Conservation (phyloP, 2,888 invertebrate genomes). For the Lissocephala sabroskyi region DNA sequence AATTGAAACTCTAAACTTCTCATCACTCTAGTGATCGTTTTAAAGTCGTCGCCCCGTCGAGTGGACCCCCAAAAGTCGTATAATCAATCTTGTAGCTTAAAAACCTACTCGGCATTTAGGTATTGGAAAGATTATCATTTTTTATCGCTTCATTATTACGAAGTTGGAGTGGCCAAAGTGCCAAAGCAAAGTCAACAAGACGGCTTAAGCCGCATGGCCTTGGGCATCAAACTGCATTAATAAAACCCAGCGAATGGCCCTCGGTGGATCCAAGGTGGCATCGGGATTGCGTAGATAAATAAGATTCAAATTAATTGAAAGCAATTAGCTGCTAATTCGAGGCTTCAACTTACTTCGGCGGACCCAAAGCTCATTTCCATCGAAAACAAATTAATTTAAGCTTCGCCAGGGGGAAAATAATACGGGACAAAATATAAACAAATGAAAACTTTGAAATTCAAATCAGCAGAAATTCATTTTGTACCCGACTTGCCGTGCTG, state of each 20-base stretch:
- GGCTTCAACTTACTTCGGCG: conserved; percentile 32
- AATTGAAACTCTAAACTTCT: too few relatives aligned
- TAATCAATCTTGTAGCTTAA: too few relatives aligned
- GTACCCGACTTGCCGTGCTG: conserved; percentile 30
- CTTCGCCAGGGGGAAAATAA: conserved; percentile 5
- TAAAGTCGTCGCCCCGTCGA: too few relatives aligned
- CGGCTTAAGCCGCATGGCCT: conserved; percentile 19
- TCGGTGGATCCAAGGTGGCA: neutral
- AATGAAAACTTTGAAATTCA: conserved; percentile 21
- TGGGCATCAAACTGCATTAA: conserved; percentile 13
- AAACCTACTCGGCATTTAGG: too few relatives aligned
- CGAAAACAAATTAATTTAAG: conserved; percentile 41
- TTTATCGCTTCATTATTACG: too few relatives aligned
- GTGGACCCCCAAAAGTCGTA: too few relatives aligned
- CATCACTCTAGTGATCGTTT: too few relatives aligned
- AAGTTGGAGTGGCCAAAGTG: too few relatives aligned
- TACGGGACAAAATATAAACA: neutral
- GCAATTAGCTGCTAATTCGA: conserved; percentile 41
- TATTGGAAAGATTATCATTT: too few relatives aligned
- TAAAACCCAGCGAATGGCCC: neutral
- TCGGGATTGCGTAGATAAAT: conserved; percentile 32
- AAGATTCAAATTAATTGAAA: conserved; percentile 52
- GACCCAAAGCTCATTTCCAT: conserved; percentile 40
- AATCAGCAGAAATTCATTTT: conserved; percentile 16
- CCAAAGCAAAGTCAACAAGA: too few relatives aligned